A percentile compares a stretch with the other conserved stretches of the same genome.
Evolutionary conservation across 2,888 invertebrate species (phyloP).

Genomic region (Criorhina ranunculi): DNA sequence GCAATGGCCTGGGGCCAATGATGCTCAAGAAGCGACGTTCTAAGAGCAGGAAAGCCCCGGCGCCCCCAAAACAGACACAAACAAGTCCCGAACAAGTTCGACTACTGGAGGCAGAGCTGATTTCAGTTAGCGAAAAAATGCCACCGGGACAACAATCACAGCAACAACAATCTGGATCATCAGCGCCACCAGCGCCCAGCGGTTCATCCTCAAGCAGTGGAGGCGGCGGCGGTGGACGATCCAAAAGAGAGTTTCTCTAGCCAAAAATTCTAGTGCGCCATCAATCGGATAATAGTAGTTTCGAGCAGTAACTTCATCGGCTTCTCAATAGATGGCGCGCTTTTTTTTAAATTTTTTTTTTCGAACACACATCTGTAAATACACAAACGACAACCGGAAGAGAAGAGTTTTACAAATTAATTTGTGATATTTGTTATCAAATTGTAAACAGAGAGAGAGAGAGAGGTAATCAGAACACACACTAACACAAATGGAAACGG

Average conservation of each 20-base stretch:
- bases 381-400: constrained; percentile 28
- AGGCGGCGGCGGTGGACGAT: constrained; percentile 80
- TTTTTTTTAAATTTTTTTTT: constrained; percentile 4
- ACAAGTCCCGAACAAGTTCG: constrained; percentile 80
- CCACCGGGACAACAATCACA: constrained; percentile 70
- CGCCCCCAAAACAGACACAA: constrained; percentile 84
- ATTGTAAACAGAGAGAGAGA: constrained; percentile 41
- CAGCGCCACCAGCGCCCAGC: constrained; percentile 65
- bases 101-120: constrained; percentile 81
- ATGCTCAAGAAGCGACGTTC: constrained; percentile 86
- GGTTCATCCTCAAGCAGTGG: constrained; percentile 68
- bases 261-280: constrained; percentile 84
- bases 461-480: constrained; percentile 49
- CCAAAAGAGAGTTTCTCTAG: constrained; percentile 84
- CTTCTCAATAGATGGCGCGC: constrained; percentile 59
- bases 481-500: constrained; percentile 1
- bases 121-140: constrained; percentile 73
- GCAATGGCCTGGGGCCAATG: constrained; percentile 85
- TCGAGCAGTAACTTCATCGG: constrained; percentile 73
- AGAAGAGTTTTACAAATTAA: constrained; percentile 59
- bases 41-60: constrained; percentile 87
- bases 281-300: constrained; percentile 83
- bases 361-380: constrained; percentile 52
- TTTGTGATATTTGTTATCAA: constrained; percentile 76
- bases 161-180: constrained; percentile 47